Percentiles rank a stretch among this genome's conserved stretches.
Evolutionary conservation across 2,113 vertebrate genomes (phyloP).

Genomic region (Progne subis): DNA sequence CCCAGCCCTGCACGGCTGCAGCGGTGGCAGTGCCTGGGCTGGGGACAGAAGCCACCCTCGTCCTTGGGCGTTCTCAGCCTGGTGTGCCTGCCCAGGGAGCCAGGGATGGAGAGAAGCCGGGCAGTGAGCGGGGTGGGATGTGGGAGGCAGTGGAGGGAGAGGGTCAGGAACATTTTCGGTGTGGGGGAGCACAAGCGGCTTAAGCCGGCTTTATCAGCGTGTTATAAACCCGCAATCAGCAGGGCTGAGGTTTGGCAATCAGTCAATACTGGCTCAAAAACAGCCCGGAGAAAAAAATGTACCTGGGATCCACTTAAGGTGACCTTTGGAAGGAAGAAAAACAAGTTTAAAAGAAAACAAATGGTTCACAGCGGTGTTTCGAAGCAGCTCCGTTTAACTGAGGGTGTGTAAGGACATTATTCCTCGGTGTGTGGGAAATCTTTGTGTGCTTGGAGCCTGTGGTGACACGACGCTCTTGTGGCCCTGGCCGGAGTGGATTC

Average conservation of each 20-base stretch:
- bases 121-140: neutral
- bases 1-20: rapidly evolving
- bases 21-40: rapidly evolving
- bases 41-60: neutral
- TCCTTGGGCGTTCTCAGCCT: neutral
- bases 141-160: neutral
- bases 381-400: neutral
- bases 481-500: rapidly evolving
- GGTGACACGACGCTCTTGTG: neutral
- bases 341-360: slow-evolving; percentile 68
- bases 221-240: neutral
- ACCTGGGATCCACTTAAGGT: slow-evolving; percentile 4
- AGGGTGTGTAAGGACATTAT: slow-evolving; percentile 43
- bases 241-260: slow-evolving; percentile 53
- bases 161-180: neutral
- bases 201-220: neutral
- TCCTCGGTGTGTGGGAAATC: neutral
- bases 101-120: rapidly evolving
- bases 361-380: neutral
- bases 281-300: slow-evolving; percentile 8
- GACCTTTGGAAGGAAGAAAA: slow-evolving; percentile 72
- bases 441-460: neutral
- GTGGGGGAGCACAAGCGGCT: neutral
- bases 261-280: slow-evolving; percentile 9
- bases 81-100: rapidly evolving